phyloP scores from a whole-genome alignment of 2,797 vertebrate species.

The Protonibea diacanthus region DNA sequence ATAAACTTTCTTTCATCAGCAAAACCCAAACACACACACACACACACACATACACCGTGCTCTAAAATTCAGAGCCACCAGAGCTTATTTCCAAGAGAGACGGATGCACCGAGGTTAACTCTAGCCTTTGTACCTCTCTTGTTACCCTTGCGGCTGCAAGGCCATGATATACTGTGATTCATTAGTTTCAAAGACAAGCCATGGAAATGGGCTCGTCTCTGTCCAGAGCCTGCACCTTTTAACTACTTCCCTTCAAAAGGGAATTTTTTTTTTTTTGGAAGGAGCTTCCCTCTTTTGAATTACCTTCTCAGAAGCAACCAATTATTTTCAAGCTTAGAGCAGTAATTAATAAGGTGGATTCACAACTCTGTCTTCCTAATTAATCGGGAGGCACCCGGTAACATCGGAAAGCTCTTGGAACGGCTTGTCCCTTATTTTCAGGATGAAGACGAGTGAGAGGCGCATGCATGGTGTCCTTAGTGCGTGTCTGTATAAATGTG shows the following conservation, averaged over 20 bases:
- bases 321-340: conserved; percentile 84
- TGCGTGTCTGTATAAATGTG: background rate
- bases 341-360: conserved; percentile 78
- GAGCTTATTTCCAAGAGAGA: conserved; percentile 45
- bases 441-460: conserved; percentile 33
- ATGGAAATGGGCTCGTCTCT: conserved; percentile 68
- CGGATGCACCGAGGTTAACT: conserved; percentile 58
- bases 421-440: conserved; percentile 36
- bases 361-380: conserved; percentile 61
- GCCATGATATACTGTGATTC: conserved; percentile 72
- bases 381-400: conserved; percentile 65
- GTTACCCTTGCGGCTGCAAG: conserved; percentile 62
- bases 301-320: conserved; percentile 75
- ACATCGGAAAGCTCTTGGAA: conserved; percentile 58
- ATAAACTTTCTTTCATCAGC: conserved; percentile 43
- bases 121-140: conserved; percentile 62
- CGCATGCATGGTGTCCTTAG: conserved; percentile 1
- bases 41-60: conserved; percentile 6
- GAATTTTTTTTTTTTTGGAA: conserved; percentile 65
- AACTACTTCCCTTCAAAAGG: conserved; percentile 76
- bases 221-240: conserved; percentile 66
- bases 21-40: conserved; percentile 32
- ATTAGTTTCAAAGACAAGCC: conserved; percentile 78
- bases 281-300: conserved; percentile 73
- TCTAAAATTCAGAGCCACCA: conserved; percentile 48